These are phyloP conservation scores for Tupaia tana DNA, from an alignment of 2,113 vertebrate genomes.

Conservation along the genomic window DNA sequence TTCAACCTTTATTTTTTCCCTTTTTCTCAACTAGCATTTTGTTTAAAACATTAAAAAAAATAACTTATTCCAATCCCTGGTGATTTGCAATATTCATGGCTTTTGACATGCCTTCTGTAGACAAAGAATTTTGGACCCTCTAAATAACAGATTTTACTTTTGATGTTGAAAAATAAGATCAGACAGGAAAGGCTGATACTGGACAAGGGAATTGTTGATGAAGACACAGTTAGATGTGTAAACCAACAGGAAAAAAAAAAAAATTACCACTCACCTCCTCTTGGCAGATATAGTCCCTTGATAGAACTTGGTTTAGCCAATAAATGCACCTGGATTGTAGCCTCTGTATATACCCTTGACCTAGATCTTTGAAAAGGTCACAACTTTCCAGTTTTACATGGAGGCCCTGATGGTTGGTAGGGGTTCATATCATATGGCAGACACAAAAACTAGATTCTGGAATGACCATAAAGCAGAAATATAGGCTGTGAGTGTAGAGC, in stretches of 20 bases:
- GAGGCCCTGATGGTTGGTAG: background rate
- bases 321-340: background rate
- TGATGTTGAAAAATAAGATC: background rate
- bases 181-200: background rate
- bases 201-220: background rate
- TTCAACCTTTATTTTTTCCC: background rate
- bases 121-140: background rate
- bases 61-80: background rate
- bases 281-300: background rate
- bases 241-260: background rate
- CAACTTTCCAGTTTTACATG: background rate
- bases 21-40: conserved; percentile 3
- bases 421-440: background rate
- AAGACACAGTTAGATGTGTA: background rate
- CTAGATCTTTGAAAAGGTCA: background rate
- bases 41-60: conserved; percentile 2
- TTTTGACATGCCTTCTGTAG: background rate
- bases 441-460: background rate
- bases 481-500: background rate
- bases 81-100: conserved; percentile 20
- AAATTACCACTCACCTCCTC: background rate
- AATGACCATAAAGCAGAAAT: rapidly evolving
- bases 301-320: background rate
- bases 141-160: conserved; percentile 4
- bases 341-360: background rate